phyloP scores from a whole-genome alignment of 1,140 invertebrate genomes.

The Zaprionus inermis region DNA sequence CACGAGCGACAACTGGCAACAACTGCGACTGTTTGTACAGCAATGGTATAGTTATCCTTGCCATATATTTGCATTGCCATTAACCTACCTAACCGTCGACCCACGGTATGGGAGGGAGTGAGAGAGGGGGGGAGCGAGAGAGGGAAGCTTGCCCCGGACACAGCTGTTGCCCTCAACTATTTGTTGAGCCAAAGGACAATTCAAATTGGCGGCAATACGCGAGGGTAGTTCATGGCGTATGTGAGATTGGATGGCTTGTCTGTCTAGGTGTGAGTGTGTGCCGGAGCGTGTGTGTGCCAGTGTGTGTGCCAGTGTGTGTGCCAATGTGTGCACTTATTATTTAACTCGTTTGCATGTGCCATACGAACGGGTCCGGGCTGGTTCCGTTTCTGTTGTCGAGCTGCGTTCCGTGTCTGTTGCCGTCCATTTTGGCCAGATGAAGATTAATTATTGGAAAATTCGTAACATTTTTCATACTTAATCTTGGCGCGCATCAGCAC shows the following conservation, averaged over 20 bases:
- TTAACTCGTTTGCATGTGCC: slow-evolving; percentile 76
- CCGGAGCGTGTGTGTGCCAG: neutral
- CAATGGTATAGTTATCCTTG: slow-evolving; percentile 19
- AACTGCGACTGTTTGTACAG: slow-evolving; percentile 17
- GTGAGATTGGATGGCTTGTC: slow-evolving; percentile 1
- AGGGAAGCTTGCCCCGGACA: neutral
- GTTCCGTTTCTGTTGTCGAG: slow-evolving; percentile 12
- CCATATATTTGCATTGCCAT: slow-evolving; percentile 38
- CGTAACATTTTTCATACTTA: slow-evolving; percentile 79
- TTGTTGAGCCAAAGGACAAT: slow-evolving; percentile 72
- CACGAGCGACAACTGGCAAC: slow-evolving; percentile 25
- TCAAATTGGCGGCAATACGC: slow-evolving; percentile 28
- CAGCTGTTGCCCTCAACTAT: slow-evolving; percentile 67
- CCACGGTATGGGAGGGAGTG: slow-evolving; percentile 9
- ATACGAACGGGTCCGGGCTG: neutral
- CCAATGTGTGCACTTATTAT: slow-evolving; percentile 72
- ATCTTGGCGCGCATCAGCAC: slow-evolving; percentile 68
- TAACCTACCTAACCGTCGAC: slow-evolving; percentile 33
- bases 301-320: slow-evolving; percentile 27
- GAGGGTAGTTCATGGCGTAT: slow-evolving; percentile 6
- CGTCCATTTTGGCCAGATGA: slow-evolving; percentile 62
- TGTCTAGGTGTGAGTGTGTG: slow-evolving; percentile 14
- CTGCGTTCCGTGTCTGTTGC: slow-evolving; percentile 23
- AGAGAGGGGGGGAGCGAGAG: neutral
- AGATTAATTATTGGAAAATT: slow-evolving; percentile 78